phyloP scores from a whole-genome alignment of 2,797 vertebrate genomes.

The Spondyliosoma cantharus region DNA sequence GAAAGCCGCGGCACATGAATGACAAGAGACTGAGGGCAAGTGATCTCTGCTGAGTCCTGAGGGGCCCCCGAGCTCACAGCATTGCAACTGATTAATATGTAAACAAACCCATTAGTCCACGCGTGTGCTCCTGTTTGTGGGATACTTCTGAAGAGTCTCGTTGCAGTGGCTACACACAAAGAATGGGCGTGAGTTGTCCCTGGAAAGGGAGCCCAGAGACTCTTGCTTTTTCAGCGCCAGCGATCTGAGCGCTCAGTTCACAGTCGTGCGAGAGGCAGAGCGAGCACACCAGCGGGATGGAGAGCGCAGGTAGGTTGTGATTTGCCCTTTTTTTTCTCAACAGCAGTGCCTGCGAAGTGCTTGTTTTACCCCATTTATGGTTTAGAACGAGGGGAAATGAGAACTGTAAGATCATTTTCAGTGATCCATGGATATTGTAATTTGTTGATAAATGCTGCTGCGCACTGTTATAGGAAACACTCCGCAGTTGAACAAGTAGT shows the following conservation, averaged over 20 bases:
- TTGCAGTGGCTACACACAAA: slow-evolving; percentile 80
- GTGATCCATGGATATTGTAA: neutral
- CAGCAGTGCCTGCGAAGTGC: slow-evolving; percentile 28
- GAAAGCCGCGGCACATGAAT: slow-evolving; percentile 66
- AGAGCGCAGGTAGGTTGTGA: slow-evolving; percentile 87
- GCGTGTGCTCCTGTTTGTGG: slow-evolving; percentile 63
- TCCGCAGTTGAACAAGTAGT: slow-evolving; percentile 3
- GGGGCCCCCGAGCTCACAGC: slow-evolving; percentile 53
- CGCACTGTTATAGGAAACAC: slow-evolving; percentile 11
- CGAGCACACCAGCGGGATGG: slow-evolving; percentile 83
- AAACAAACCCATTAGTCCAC: slow-evolving; percentile 74
- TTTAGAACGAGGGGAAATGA: neutral
- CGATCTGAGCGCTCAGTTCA: slow-evolving; percentile 85
- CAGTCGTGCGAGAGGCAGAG: slow-evolving; percentile 77
- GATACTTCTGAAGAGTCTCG: slow-evolving; percentile 62
- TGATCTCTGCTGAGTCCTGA: slow-evolving; percentile 59
- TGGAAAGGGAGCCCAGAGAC: slow-evolving; percentile 86
- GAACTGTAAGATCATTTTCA: neutral
- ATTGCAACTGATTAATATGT: slow-evolving; percentile 70
- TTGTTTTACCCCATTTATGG: neutral
- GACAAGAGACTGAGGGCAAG: slow-evolving; percentile 57
- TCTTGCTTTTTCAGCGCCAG: slow-evolving; percentile 76
- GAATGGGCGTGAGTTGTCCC: slow-evolving; percentile 88
- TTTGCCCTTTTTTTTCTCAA: slow-evolving; percentile 14
- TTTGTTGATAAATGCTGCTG: slow-evolving; percentile 31